phyloP scores from a whole-genome alignment of 2,113 vertebrate species.

The Psettodes erumei region DNA sequence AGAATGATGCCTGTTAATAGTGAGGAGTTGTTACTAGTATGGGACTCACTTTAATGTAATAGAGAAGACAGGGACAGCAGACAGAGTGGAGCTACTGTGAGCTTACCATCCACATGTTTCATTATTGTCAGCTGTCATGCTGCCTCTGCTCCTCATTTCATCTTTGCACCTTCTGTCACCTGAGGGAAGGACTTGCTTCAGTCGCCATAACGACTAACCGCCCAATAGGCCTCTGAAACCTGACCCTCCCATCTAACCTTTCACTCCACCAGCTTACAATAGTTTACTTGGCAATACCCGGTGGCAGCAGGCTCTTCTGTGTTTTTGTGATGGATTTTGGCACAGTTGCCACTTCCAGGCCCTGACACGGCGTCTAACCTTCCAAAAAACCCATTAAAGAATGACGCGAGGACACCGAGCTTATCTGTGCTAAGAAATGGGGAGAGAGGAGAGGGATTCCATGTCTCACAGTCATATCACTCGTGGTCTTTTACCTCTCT shows the following conservation, averaged over 20 bases:
- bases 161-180: slow-evolving; percentile 25
- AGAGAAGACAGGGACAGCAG: neutral
- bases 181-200: slow-evolving; percentile 19
- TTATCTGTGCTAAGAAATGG: neutral
- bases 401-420: neutral
- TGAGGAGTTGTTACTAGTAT: neutral
- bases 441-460: neutral
- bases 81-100: neutral
- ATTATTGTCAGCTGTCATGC: neutral
- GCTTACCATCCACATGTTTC: neutral
- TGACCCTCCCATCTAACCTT: slow-evolving; percentile 59
- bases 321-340: slow-evolving; percentile 2
- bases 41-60: neutral
- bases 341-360: neutral
- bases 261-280: slow-evolving; percentile 42
- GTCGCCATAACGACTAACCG: slow-evolving; percentile 52
- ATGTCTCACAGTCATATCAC: neutral
- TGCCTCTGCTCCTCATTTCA: neutral
- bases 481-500: neutral
- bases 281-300: slow-evolving; percentile 31
- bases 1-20: neutral
- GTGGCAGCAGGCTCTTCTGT: neutral
- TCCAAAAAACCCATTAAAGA: neutral
- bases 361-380: neutral
- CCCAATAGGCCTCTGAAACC: slow-evolving; percentile 53